phyloP scores from a whole-genome alignment of 92 coral and sea anemone genomes.

The Siderastrea siderea region DNA sequence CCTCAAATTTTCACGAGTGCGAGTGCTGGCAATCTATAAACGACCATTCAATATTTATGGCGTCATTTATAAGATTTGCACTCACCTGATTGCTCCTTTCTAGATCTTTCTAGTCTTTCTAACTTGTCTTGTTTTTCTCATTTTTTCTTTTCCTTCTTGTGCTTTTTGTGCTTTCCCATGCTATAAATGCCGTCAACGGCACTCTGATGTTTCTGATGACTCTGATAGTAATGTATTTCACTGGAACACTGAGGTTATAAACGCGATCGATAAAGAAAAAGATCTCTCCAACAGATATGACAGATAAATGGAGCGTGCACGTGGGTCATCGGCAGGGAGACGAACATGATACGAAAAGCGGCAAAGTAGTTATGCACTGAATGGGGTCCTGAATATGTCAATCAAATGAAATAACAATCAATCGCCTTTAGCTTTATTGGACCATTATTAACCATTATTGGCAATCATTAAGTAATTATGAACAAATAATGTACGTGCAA shows the following conservation, averaged over 20 bases:
- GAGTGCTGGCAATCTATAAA: not conserved
- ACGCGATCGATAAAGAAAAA: not conserved
- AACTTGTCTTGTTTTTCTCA: not conserved
- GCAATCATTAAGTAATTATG: too few species aligned
- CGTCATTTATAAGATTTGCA: not conserved
- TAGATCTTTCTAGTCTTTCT: not conserved
- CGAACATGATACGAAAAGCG: conserved; percentile 1
- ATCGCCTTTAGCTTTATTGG: too few species aligned
- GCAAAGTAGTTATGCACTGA: not conserved
- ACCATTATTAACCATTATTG: too few species aligned
- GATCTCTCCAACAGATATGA: not conserved
- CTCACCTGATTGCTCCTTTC: not conserved
- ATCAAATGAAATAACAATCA: too few species aligned
- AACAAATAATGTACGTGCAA: too few species aligned
- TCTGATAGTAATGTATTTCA: conserved; percentile 5
- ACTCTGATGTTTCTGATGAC: not conserved
- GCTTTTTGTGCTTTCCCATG: conserved; percentile 17
- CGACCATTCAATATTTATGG: not conserved
- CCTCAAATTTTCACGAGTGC: not conserved
- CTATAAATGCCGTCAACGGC: not conserved
- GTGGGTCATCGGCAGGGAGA: not conserved
- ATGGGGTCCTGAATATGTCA: too few species aligned
- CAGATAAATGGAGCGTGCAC: not conserved
- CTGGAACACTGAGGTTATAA: not conserved
- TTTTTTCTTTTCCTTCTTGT: conserved; percentile 15